phyloP scores from a whole-genome alignment of 2,797 vertebrate species.

The Brachyalestes nurse region DNA sequence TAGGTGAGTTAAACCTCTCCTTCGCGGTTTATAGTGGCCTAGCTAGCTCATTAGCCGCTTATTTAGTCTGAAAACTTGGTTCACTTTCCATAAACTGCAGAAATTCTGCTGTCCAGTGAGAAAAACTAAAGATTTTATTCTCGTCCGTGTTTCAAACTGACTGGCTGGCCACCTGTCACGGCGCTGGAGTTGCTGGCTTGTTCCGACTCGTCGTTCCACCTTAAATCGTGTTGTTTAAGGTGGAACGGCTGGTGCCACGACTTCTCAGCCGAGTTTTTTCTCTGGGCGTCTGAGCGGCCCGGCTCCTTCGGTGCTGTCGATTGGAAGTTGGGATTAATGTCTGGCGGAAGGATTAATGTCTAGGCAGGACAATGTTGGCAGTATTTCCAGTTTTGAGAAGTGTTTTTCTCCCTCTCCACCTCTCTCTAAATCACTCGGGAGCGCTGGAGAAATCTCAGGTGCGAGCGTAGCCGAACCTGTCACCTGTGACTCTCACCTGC shows the following conservation, averaged over 20 bases:
- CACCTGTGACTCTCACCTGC: constrained; percentile 19
- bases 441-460: constrained; percentile 5
- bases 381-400: neutral
- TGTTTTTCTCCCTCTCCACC: constrained; percentile 8
- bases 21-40: constrained; percentile 1
- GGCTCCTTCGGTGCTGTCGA: neutral
- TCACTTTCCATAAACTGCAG: neutral
- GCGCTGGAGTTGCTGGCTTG: neutral
- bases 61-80: neutral
- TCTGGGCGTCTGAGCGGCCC: neutral
- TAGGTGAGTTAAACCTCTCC: constrained; percentile 33
- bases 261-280: neutral
- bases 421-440: neutral
- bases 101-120: neutral
- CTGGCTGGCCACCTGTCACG: neutral
- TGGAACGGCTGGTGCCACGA: neutral
- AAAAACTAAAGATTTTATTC: neutral
- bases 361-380: neutral
- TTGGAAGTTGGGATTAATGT: constrained; percentile 16
- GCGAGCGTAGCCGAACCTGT: neutral
- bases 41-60: constrained; percentile 50
- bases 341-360: constrained; percentile 10
- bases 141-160: neutral
- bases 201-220: neutral
- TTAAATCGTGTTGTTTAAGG: neutral